Conservation (phyloP, 1,140 invertebrate species). For the Pygmarrhopalites habei region DNA sequence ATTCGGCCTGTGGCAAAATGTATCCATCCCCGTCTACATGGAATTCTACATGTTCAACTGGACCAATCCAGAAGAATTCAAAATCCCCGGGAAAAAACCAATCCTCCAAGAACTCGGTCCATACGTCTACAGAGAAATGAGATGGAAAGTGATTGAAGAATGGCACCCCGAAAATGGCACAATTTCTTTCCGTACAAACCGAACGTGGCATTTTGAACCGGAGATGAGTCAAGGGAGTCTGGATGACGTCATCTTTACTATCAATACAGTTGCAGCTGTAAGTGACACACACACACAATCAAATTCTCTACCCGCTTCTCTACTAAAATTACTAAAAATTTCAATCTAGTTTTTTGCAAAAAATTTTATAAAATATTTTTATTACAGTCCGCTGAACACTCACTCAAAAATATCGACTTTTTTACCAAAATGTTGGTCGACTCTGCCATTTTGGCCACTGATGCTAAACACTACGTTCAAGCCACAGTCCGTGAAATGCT, state of each 20-base stretch:
- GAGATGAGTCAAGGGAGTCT: constrained; percentile 63
- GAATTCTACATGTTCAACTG: constrained; percentile 79
- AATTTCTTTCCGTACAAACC: constrained; percentile 66
- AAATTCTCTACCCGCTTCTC: constrained; percentile 42
- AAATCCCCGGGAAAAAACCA: constrained; percentile 56
- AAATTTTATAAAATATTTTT: too few relatives aligned
- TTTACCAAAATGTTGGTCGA: constrained; percentile 44
- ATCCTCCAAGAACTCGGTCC: constrained; percentile 72
- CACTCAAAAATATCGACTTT: constrained; percentile 47
- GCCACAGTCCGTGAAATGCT: constrained; percentile 62
- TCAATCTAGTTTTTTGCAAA: too few relatives aligned
- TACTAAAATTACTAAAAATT: not conserved
- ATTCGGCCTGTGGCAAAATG: constrained; percentile 62
- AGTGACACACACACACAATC: constrained; percentile 42
- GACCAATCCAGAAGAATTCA: constrained; percentile 60
- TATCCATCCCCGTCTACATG: constrained; percentile 68
- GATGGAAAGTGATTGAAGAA: constrained; percentile 47
- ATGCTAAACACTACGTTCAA: constrained; percentile 52
- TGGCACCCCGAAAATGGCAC: constrained; percentile 59
- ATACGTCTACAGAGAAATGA: constrained; percentile 61
- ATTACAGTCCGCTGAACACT: constrained; percentile 56
- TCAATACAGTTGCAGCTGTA: constrained; percentile 66
- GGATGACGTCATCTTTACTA: constrained; percentile 61
- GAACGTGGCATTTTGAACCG: constrained; percentile 64
- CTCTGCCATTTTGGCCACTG: constrained; percentile 40